Evolutionary conservation across 2,797 vertebrate species (phyloP).

Genomic region (Manis pentadactyla): DNA sequence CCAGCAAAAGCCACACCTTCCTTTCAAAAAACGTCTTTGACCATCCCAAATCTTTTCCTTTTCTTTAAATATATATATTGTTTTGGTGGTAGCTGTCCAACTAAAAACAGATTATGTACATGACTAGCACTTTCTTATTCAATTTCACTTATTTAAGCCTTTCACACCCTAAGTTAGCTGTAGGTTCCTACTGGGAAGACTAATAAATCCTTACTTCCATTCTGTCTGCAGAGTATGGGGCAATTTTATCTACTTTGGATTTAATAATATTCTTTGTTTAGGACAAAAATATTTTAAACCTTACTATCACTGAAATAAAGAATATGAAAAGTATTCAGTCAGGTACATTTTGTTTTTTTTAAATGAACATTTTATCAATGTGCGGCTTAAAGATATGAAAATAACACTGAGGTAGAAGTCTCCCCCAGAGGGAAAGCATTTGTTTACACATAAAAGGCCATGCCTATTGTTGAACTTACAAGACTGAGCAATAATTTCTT

Average conservation of each 20-base stretch:
- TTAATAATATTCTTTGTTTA: constrained; percentile 45
- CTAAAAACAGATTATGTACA: neutral
- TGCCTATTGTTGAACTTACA: neutral
- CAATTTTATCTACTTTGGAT: constrained; percentile 15
- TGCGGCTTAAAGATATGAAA: neutral
- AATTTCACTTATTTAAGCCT: constrained; percentile 2
- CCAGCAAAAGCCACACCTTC: neutral
- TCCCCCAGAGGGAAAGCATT: neutral
- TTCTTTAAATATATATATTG: neutral
- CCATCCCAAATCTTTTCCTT: neutral
- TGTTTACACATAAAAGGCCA: neutral
- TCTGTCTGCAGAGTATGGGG: neutral
- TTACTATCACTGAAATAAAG: neutral
- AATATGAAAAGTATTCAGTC: neutral
- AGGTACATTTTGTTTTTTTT: neutral
- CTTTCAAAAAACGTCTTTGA: constrained; percentile 24
- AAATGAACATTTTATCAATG: neutral
- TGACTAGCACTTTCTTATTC: neutral
- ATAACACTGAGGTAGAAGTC: neutral
- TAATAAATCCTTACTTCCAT: neutral
- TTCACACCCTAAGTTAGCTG: neutral
- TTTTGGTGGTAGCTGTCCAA: neutral
- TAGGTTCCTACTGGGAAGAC: neutral
- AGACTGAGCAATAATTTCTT: neutral
- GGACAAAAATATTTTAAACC: constrained; percentile 10